phyloP scores from a whole-genome alignment of 2,888 invertebrate genomes.

The Drosophila nr. perissopoda region DNA sequence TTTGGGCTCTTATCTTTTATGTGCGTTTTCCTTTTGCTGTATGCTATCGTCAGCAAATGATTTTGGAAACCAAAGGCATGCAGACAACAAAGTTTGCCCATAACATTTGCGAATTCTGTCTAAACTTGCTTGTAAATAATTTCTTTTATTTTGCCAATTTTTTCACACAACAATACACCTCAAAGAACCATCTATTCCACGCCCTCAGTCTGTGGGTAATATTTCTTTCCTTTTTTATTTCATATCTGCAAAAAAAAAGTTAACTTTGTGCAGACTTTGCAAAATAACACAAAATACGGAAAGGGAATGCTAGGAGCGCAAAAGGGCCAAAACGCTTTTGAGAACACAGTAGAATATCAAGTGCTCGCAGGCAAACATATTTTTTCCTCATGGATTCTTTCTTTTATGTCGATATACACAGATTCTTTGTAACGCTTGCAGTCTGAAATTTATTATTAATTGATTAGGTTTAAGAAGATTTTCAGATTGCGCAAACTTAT shows the following conservation, averaged over 20 bases:
- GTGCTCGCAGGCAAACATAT: constrained; percentile 36
- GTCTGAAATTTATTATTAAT: constrained; percentile 76
- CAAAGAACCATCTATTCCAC: constrained; percentile 60
- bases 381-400: constrained; percentile 8
- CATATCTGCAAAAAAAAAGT: constrained; percentile 38
- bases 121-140: constrained; percentile 80
- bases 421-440: constrained; percentile 48
- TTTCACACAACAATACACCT: constrained; percentile 78
- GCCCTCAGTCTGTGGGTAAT: constrained; percentile 9
- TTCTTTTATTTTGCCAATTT: constrained; percentile 79
- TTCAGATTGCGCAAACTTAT: constrained; percentile 50
- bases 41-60: constrained; percentile 67
- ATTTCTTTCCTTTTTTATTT: constrained; percentile 22
- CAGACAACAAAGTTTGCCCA: constrained; percentile 75
- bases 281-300: constrained; percentile 45
- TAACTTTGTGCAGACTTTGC: constrained; percentile 75
- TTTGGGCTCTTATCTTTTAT: constrained; percentile 36
- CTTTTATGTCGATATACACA: constrained; percentile 26
- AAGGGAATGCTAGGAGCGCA: background rate
- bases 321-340: constrained; percentile 42
- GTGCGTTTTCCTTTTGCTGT: constrained; percentile 24
- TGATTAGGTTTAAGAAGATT: constrained; percentile 74
- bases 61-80: constrained; percentile 24
- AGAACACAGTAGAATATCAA: constrained; percentile 37
- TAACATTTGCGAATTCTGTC: constrained; percentile 74